Evolutionary conservation across 1,140 invertebrate genomes (phyloP).

Genomic region (Leptinotarsa undecemlineata): DNA sequence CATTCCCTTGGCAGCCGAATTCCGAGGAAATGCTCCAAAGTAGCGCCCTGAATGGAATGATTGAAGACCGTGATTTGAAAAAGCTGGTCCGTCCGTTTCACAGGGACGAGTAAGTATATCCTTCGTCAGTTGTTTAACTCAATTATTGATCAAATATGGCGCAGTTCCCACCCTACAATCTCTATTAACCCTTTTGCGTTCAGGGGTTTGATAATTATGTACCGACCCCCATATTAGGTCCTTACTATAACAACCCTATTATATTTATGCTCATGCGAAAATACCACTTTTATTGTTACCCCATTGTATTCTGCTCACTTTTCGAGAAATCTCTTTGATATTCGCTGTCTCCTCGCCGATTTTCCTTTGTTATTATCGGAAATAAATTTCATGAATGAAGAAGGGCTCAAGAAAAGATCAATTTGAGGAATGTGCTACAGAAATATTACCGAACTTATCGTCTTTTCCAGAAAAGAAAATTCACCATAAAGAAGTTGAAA

Average conservation of each 20-base stretch:
- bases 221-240: slow-evolving; percentile 54
- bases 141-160: slow-evolving; percentile 58
- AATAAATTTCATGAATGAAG: no score
- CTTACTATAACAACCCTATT: slow-evolving; percentile 52
- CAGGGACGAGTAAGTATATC: slow-evolving; percentile 51
- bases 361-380: slow-evolving; percentile 18
- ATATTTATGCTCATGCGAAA: slow-evolving; percentile 51
- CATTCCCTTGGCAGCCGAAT: no score
- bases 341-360: slow-evolving; percentile 41
- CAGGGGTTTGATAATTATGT: slow-evolving; percentile 55
- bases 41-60: slow-evolving; percentile 29
- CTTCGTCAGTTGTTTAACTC: slow-evolving; percentile 56
- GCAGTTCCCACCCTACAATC: slow-evolving; percentile 52
- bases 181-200: slow-evolving; percentile 46
- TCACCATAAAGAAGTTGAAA: no score
- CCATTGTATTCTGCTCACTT: slow-evolving; percentile 41
- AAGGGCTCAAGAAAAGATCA: no score
- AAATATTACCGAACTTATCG: no score
- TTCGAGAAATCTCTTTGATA: slow-evolving; percentile 45
- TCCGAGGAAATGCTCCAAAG: no score
- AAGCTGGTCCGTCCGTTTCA: slow-evolving; percentile 27
- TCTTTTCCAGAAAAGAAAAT: no score
- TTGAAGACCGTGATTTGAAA: slow-evolving; percentile 40
- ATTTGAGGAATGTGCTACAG: no score
- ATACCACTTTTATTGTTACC: slow-evolving; percentile 50